Evolutionary conservation across 2,888 invertebrate species (phyloP).

Genomic region (Volucella zonaria): DNA sequence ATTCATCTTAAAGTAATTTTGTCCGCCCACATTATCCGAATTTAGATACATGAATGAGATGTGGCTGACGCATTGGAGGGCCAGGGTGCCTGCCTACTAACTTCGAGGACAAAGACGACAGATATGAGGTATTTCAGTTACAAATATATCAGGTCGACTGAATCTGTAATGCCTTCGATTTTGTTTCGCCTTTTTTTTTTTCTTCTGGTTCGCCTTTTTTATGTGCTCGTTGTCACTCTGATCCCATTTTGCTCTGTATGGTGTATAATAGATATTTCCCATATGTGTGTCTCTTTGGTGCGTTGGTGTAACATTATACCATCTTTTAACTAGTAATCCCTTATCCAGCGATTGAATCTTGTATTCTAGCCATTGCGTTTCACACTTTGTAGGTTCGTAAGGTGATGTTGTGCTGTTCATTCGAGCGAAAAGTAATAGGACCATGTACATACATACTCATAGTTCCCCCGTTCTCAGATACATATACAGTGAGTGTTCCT

Average conservation of each 20-base stretch:
- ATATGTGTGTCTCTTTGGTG: slow-evolving; percentile 5
- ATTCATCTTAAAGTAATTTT: slow-evolving; percentile 70
- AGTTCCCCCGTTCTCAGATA: too few relatives aligned
- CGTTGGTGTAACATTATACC: slow-evolving; percentile 38
- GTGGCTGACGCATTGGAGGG: slow-evolving; percentile 1
- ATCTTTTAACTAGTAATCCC: slow-evolving; percentile 32
- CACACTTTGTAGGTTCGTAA: slow-evolving; percentile 49
- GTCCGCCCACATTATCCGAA: slow-evolving; percentile 39
- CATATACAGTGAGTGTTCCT: neutral
- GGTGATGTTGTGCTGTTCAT: slow-evolving; percentile 41
- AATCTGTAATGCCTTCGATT: slow-evolving; percentile 49
- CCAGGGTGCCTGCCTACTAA: neutral
- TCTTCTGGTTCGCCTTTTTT: too few relatives aligned
- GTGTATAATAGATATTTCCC: slow-evolving; percentile 12
- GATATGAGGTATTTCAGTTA: slow-evolving; percentile 41
- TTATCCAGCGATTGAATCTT: slow-evolving; percentile 47
- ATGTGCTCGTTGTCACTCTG: slow-evolving; percentile 36
- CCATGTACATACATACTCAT: slow-evolving; percentile 8
- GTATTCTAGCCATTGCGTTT: slow-evolving; percentile 54
- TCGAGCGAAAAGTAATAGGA: slow-evolving; percentile 37
- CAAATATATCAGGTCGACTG: slow-evolving; percentile 38
- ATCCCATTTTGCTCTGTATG: slow-evolving; percentile 18
- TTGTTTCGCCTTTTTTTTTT: neutral
- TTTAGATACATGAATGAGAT: slow-evolving; percentile 45
- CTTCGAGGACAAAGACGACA: neutral